A percentile compares a stretch with the other conserved stretches of the same genome.
Conservation (phyloP, 2,888 invertebrate genomes). For the Cantharis nigra region DNA sequence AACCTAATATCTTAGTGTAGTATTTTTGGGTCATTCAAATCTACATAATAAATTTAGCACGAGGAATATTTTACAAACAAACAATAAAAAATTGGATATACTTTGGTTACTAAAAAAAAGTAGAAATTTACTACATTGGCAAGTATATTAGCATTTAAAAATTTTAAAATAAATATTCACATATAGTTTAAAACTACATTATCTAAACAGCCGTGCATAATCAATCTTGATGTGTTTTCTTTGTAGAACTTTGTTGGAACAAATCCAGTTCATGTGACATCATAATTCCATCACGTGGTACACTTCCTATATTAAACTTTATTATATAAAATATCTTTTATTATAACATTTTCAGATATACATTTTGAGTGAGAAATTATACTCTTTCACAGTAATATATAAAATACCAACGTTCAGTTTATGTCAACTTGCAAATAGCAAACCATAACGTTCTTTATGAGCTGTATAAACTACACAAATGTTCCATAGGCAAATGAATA, state of each 20-base stretch:
- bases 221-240: constrained; percentile 38
- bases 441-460: constrained; percentile 24
- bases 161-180: constrained; percentile 34
- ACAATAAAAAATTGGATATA: background rate
- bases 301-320: constrained; percentile 4
- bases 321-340: constrained; percentile 22
- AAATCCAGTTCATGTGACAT: constrained; percentile 33
- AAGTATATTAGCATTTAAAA: constrained; percentile 37
- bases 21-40: background rate
- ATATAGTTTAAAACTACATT: constrained; percentile 38
- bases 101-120: background rate
- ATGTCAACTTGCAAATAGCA: constrained; percentile 20
- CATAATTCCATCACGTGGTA: constrained; percentile 26
- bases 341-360: constrained; percentile 20
- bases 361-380: constrained; percentile 13
- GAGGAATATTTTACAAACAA: background rate
- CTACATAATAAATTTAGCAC: background rate
- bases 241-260: constrained; percentile 28
- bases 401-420: constrained; percentile 17
- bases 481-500: constrained; percentile 24
- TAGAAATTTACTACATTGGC: constrained; percentile 31
- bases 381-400: constrained; percentile 14
- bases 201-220: constrained; percentile 37
- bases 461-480: constrained; percentile 24
- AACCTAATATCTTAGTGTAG: background rate